A percentile compares a stretch with the other conserved stretches of the same genome.
These are phyloP conservation scores for Ondatra zibethicus DNA, from an alignment of 2,113 vertebrate genomes.

Conservation along the genomic window DNA sequence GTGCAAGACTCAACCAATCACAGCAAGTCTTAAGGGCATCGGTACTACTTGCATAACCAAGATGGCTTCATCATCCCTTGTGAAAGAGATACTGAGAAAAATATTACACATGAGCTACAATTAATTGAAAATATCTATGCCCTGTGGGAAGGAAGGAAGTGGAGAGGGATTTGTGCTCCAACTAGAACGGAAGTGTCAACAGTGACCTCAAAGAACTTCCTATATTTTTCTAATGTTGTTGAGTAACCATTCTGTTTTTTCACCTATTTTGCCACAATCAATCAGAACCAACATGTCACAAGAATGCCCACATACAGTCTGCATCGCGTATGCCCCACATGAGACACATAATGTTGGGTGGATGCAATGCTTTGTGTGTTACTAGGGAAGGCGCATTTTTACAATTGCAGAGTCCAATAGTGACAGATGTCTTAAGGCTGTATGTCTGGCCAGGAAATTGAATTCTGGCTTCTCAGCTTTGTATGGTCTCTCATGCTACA, in stretches of 20 bases:
- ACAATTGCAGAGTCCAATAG: neutral
- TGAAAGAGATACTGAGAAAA: neutral
- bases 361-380: neutral
- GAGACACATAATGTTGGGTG: too few relatives aligned
- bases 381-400: neutral
- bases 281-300: fast-evolving
- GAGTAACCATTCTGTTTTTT: neutral
- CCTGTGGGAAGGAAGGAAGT: neutral
- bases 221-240: neutral
- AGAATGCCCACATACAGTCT: neutral
- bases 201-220: constrained; percentile 9
- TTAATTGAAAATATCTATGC: neutral
- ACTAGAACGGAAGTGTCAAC: neutral
- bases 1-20: neutral
- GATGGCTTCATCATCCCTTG: neutral
- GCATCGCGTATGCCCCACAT: neutral
- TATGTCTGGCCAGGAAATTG: neutral
- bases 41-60: too few relatives aligned
- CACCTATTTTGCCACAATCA: constrained; percentile 42
- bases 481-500: neutral
- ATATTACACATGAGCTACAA: neutral
- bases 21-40: neutral
- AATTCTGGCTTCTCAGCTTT: neutral
- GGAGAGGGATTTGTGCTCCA: neutral
- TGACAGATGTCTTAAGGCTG: neutral